Percentiles rank a stretch among this genome's conserved stretches.
These are phyloP conservation scores for Mus minutoides DNA, from an alignment of 2,797 vertebrate genomes.

Conservation along the genomic window DNA sequence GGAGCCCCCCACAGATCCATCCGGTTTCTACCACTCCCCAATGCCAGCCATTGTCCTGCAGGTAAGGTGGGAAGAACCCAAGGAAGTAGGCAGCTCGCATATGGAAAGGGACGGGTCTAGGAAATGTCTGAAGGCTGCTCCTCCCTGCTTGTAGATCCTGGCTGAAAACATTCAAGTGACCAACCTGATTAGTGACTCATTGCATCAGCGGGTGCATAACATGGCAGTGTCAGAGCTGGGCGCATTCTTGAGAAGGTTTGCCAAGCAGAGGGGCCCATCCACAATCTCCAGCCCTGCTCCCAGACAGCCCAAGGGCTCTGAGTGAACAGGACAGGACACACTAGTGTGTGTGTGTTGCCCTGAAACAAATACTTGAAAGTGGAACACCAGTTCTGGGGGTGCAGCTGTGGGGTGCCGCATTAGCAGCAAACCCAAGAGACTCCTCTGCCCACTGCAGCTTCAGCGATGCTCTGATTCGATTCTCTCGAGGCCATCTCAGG, in stretches of 20 bases:
- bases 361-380: slow-evolving; percentile 47
- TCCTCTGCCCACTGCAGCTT: slow-evolving; percentile 85
- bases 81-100: not conserved
- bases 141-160: slow-evolving; percentile 90
- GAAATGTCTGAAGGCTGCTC: slow-evolving; percentile 20
- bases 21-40: slow-evolving; percentile 95
- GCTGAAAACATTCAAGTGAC: slow-evolving; percentile 95
- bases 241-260: slow-evolving; percentile 93
- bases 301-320: not conserved
- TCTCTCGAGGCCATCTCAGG: slow-evolving; percentile 91
- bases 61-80: slow-evolving; percentile 84
- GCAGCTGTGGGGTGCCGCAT: not conserved
- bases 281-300: not conserved
- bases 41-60: slow-evolving; percentile 95
- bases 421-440: not conserved
- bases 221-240: slow-evolving; percentile 96
- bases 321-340: not conserved
- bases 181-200: slow-evolving; percentile 90
- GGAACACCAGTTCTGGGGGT: slow-evolving; percentile 3
- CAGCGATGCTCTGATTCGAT: slow-evolving; percentile 92
- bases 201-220: slow-evolving; percentile 91
- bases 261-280: not conserved
- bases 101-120: not conserved
- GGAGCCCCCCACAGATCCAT: slow-evolving; percentile 94
- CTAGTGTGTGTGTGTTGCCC: not conserved